Evolutionary conservation across 2,888 invertebrate species (phyloP).

Genomic region (Chymomyza amoena): DNA sequence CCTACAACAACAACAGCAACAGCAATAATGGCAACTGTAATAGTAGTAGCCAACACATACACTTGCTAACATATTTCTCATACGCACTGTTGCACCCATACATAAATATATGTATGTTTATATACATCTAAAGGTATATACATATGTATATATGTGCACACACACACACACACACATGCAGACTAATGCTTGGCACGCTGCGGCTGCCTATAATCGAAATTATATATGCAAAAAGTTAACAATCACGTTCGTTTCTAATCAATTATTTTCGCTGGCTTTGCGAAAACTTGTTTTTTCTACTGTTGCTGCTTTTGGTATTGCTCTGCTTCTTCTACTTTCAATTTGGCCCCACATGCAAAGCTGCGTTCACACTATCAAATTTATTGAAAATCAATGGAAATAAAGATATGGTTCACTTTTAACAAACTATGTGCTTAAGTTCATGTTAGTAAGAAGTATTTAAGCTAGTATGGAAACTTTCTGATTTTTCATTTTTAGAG

Average conservation of each 20-base stretch:
- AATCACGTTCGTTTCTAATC: slow-evolving; percentile 70
- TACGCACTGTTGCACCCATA: slow-evolving; percentile 63
- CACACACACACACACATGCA: slow-evolving; percentile 7
- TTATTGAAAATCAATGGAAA: no score
- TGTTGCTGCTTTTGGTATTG: slow-evolving; percentile 4
- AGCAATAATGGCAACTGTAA: slow-evolving; percentile 21
- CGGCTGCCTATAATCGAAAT: slow-evolving; percentile 50
- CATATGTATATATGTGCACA: slow-evolving; percentile 6
- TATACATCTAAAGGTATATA: slow-evolving; percentile 15
- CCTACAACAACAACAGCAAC: slow-evolving; percentile 1
- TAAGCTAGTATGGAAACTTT: no score
- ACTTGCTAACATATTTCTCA: slow-evolving; percentile 50
- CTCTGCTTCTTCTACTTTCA: slow-evolving; percentile 3
- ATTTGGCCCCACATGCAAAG: slow-evolving; percentile 1
- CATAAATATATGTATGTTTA: neutral
- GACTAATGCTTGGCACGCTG: neutral
- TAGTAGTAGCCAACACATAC: slow-evolving; percentile 1
- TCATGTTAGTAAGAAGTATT: no score
- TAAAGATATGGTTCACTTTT: no score
- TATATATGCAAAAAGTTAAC: slow-evolving; percentile 71
- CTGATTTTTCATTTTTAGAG: no score
- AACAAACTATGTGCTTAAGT: no score
- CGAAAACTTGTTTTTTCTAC: slow-evolving; percentile 37
- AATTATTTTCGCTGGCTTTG: slow-evolving; percentile 56
- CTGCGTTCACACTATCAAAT: neutral